Base-by-base conservation (phyloP, 2,113 vertebrate species). In the Ictalurus punctatus region DNA sequence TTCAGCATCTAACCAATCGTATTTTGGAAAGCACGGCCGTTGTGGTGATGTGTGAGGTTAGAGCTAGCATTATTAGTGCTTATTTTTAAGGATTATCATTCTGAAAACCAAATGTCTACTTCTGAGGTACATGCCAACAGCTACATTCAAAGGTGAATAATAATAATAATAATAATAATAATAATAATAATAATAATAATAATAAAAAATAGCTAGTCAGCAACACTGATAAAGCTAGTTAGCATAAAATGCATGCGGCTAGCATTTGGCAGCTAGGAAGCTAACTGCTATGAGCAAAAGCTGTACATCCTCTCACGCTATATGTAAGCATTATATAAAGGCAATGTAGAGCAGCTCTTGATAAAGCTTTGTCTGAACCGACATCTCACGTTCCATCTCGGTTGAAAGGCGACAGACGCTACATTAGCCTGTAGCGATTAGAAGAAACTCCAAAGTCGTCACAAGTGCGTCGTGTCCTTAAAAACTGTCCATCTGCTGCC, bases 401-500 rank as follows among this genome's bases (percentile, higher is more conserved):
- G 19, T 1, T 40, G 40, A 83, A 61, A 14, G 10, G 6, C 30
- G 0, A 17, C 59, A 44, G 59, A 83, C 65, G 56, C 56, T 27
- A 65, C 59, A 44, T 65, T 84, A 44, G 58, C 54, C 63, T 2
- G 9, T 65, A 65, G 34, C 56, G 17, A 84, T 84, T 84, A 44
- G 12, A 2, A 40, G 12, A 27, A 40, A 40, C 59, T n/a, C 4
- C 21, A 65, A 65, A 63, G 37, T 25, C 13, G 3, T 25, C 59
- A 79, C 19, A 76, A 76, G 73, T 48, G 74, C 48, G 40, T 27
- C 74, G 48, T 25, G 74, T 78, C 74, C 56, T 83, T 81, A 30
- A 30, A 81, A 81, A 13, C 82, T 6, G 82, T 63, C 82, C 56
- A 58, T 56, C 79, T 83, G 83, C 25, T 16, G 14, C 83, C 83